Percentiles rank a stretch among this genome's conserved stretches.
phyloP scores from a whole-genome alignment of 92 coral and sea anemone genomes.

The Epizoanthus fatuus region DNA sequence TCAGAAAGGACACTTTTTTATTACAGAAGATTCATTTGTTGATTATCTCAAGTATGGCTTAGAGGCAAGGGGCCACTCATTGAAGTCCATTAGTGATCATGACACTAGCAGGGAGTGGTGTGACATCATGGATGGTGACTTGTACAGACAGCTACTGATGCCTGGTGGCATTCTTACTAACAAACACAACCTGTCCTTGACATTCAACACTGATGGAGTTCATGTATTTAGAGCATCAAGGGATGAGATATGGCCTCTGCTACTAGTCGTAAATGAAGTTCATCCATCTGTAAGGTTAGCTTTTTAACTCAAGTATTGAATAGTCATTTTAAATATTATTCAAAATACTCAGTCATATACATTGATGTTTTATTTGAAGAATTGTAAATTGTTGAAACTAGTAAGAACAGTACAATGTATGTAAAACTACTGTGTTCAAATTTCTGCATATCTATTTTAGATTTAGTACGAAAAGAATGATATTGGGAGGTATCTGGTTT shows the following conservation, averaged over 20 bases:
- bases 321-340: too few relatives aligned
- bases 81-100: conserved; percentile 5
- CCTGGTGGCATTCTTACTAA: conserved; percentile 33
- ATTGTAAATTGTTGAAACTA: too few relatives aligned
- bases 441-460: not conserved
- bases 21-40: conserved; percentile 28
- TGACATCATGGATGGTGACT: conserved; percentile 50
- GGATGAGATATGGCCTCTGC: conserved; percentile 51
- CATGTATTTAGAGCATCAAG: conserved; percentile 46
- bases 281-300: conserved; percentile 41
- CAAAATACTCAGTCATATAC: too few relatives aligned
- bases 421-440: too few relatives aligned
- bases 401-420: too few relatives aligned
- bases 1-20: not conserved
- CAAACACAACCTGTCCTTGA: conserved; percentile 25
- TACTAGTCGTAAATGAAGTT: conserved; percentile 40
- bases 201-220: conserved; percentile 43
- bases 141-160: conserved; percentile 19
- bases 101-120: conserved; percentile 34
- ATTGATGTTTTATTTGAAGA: too few relatives aligned
- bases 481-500: not conserved
- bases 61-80: conserved; percentile 27
- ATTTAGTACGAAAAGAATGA: conserved; percentile 30
- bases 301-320: too few relatives aligned
- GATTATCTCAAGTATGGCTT: conserved; percentile 32